Percentiles rank a stretch among this genome's conserved stretches.
Conservation (phyloP, 1,140 invertebrate genomes). For the Achroia grisella region DNA sequence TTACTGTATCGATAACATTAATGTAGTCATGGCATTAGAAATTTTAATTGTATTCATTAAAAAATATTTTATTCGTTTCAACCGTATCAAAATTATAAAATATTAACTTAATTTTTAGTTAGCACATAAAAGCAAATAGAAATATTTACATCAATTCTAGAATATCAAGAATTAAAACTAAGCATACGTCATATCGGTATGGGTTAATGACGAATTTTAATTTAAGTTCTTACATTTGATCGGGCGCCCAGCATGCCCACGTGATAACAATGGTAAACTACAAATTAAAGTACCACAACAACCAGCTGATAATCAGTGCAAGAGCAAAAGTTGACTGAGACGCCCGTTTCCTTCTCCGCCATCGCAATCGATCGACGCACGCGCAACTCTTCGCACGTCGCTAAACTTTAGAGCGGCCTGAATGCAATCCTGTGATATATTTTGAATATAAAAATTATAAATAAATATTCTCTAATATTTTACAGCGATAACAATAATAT, state of each 20-base stretch:
- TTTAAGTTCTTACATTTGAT: conserved; percentile 26
- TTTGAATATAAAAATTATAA: conserved; percentile 12
- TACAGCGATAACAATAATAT: conserved; percentile 13
- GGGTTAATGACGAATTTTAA: conserved; percentile 20
- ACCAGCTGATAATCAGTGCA: conserved; percentile 57
- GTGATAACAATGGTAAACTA: conserved; percentile 59
- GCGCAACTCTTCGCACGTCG: conserved; percentile 29
- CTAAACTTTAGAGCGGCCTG: not conserved
- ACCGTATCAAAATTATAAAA: no score
- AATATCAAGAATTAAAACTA: no score
- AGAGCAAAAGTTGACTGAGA: conserved; percentile 28
- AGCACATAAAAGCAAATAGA: no score
- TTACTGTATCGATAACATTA: no score
- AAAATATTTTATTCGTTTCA: no score
- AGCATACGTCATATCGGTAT: no score
- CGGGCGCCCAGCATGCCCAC: conserved; percentile 31
- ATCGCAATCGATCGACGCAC: conserved; percentile 34
- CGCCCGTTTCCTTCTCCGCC: conserved; percentile 33
- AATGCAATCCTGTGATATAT: not conserved
- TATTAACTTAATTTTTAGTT: no score
- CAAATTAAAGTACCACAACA: conserved; percentile 56
- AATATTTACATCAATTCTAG: no score
- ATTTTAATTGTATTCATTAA: no score
- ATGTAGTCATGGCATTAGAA: no score
- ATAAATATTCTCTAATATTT: no score